phyloP scores from a whole-genome alignment of 2,888 invertebrate species.

The Deilephila porcellus region DNA sequence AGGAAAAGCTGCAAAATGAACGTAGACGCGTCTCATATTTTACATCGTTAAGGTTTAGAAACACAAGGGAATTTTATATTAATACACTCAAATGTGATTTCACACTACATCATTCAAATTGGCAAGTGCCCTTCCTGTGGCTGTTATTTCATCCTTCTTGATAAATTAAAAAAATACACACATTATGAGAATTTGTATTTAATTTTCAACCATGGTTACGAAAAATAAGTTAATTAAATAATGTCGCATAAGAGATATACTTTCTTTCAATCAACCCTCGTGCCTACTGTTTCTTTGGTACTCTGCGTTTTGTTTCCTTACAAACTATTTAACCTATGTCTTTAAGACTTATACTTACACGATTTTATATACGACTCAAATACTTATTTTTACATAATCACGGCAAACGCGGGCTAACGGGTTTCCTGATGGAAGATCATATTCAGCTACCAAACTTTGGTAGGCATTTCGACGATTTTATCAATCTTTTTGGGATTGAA shows the following conservation, averaged over 20 bases:
- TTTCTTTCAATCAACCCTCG: slow-evolving; percentile 80
- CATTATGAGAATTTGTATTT: not conserved
- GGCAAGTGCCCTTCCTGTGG: not conserved
- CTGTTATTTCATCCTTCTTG: slow-evolving; percentile 8
- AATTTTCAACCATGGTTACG: not conserved
- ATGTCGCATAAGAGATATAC: slow-evolving; percentile 72
- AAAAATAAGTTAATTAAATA: not conserved
- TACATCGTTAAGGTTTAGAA: not conserved
- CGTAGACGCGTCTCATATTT: not conserved
- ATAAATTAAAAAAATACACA: not conserved
- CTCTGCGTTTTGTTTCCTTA: slow-evolving; percentile 32
- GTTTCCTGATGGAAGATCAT: not conserved
- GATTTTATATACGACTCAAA: not conserved
- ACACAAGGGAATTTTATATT: not conserved
- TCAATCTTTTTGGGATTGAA: too few species aligned
- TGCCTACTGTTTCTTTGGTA: slow-evolving; percentile 47
- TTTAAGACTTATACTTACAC: slow-evolving; percentile 12
- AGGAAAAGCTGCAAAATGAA: not conserved
- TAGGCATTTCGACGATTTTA: too few species aligned
- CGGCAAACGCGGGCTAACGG: not conserved
- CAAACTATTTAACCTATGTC: slow-evolving; percentile 17
- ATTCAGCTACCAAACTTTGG: not conserved
- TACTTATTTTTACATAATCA: not conserved
- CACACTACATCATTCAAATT: slow-evolving; percentile 4
- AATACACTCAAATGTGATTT: slow-evolving; percentile 6